phyloP scores from a whole-genome alignment of 2,797 vertebrate genomes.

The Threskiornis aethiopicus region DNA sequence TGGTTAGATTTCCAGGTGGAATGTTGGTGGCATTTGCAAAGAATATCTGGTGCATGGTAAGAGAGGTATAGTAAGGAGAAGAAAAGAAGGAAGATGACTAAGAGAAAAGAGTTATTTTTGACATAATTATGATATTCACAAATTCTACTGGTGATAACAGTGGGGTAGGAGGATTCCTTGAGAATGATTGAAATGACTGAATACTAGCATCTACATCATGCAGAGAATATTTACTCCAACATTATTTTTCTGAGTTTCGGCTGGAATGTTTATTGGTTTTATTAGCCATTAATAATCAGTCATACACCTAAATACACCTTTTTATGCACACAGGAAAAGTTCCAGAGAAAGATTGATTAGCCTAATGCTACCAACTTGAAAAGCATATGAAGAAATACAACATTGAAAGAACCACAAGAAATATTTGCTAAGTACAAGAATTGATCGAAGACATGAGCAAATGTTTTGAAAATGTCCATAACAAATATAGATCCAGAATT shows the following conservation, averaged over 20 bases:
- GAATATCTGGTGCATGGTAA: neutral
- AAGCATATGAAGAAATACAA: neutral
- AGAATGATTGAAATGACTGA: neutral
- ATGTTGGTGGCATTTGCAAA: neutral
- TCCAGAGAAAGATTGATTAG: neutral
- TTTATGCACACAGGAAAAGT: neutral
- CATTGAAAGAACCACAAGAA: neutral
- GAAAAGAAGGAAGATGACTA: neutral
- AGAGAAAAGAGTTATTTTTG: neutral
- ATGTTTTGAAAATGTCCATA: neutral
- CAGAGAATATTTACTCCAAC: neutral
- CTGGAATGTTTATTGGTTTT: neutral
- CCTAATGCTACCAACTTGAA: neutral
- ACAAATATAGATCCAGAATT: neutral
- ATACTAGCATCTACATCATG: neutral
- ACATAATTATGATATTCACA: slow-evolving; percentile 3
- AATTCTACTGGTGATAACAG: neutral
- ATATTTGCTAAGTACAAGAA: neutral
- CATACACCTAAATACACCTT: neutral
- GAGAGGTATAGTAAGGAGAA: neutral
- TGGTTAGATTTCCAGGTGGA: neutral
- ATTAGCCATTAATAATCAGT: neutral
- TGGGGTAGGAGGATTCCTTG: neutral
- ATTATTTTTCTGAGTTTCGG: neutral
- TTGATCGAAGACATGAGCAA: neutral